Evolutionary conservation across 2,113 vertebrate genomes (phyloP), one percentile per base, ranked within the genome.

Genomic region (Sialia sialis): DNA sequence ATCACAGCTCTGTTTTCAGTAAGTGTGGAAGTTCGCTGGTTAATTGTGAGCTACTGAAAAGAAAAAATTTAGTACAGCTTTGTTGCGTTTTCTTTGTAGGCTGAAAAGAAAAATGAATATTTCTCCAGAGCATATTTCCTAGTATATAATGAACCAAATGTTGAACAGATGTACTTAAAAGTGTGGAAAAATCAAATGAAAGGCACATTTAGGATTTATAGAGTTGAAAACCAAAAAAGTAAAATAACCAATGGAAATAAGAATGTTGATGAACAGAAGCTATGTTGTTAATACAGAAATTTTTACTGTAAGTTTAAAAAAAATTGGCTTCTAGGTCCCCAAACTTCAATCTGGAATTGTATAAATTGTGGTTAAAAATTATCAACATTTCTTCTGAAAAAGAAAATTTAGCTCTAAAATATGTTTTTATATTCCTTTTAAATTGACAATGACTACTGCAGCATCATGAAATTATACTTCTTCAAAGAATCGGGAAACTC

Each of bases 91-190:
- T 49, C 69, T 94, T 94, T 95, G 68, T 93, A 85, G 84, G 66
- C 74, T 80, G 67, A 96, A 91, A 89, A 93, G 70, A 89, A 93
- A 85, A 95, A 91, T 0, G 78, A 97, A 27, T 92, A 94, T 89
- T 97, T 97, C 90, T 97, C 96, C 70, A 80, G 78, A 93, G 67
- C 82, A 76, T 89, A 81, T 79, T 89, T 97, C 81, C 75, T 92
- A 95, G 76, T 81, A 55, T 96, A 92, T 64, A 91, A 88, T 66
- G 76, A 95, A 76, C 94, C 92, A 97, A 98, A 97, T 97, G 96
- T 97, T 97, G 92, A 98, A 97, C 98, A 98, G 98, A 98, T 98
- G 97, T 96, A 97, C 82, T 92, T 94, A 79, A 92, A 94, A 97
- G 94, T 95, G 96, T 95, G 97, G 96, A 97, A 97, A 97, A 97